phyloP scores from a whole-genome alignment of 2,888 invertebrate species.

The Calliopum simillimum region DNA sequence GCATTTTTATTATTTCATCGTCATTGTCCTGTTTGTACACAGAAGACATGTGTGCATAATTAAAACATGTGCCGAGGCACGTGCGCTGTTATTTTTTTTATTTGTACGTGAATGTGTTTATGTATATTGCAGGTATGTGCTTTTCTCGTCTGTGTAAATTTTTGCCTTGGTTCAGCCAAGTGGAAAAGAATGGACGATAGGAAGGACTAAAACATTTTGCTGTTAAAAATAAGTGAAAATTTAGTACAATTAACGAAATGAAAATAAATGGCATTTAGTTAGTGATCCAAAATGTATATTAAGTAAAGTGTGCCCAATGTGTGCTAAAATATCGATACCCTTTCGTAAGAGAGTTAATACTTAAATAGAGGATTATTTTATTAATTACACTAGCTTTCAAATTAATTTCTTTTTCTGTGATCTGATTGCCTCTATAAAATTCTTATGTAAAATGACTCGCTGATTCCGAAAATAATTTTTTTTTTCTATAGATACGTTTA shows the following conservation, averaged over 20 bases:
- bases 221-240: conserved; percentile 36
- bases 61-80: conserved; percentile 10
- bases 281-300: conserved; percentile 32
- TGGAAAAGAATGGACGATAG: conserved; percentile 9
- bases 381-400: too few species aligned
- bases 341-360: too few species aligned
- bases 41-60: conserved; percentile 23
- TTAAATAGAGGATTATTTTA: too few species aligned
- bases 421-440: too few species aligned
- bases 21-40: not conserved
- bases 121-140: not conserved
- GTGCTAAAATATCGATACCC: not conserved
- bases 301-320: conserved; percentile 21
- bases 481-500: too few species aligned
- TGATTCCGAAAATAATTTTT: too few species aligned
- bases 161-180: not conserved
- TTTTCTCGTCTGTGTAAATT: not conserved
- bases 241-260: conserved; percentile 27
- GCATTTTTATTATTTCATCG: too few species aligned
- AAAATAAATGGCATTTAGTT: conserved; percentile 39
- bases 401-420: too few species aligned
- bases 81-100: conserved; percentile 16
- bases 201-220: conserved; percentile 38
- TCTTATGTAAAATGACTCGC: too few species aligned
- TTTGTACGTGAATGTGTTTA: conserved; percentile 18